Base-by-base conservation (phyloP, 2,113 vertebrate species). In the Trichechus manatus region DNA sequence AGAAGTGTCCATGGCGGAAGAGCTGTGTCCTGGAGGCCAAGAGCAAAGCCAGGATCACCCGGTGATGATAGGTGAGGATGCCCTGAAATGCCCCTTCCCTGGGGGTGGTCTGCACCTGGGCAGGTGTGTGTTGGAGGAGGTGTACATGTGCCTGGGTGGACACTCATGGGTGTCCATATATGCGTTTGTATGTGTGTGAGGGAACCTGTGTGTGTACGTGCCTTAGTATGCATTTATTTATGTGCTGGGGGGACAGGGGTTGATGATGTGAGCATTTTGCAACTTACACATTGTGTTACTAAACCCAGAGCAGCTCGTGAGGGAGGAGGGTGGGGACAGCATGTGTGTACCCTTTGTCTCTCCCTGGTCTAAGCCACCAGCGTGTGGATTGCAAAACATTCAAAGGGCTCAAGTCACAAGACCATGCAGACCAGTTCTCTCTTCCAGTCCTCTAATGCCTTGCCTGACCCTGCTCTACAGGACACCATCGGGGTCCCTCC, bases 31-130 rank as follows among this genome's bases (percentile, higher is more conserved):
- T 77, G 19, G 56, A 87, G 91, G 23, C 80, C 22, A 17, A 1
- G 6, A 1, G 8, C 56, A 56, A 89, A 42, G 11, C 47, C 89
- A 94, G 80, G 87, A 93, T 6, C 47, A 39, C 0, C 33, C 19
- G 29, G 9, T 20, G 47, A 22, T 44, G 36, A 25, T 50, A 74
- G 96, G 97, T 97, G 33, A 97, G 96, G 63, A 70, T 42, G 31
- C 47, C 39, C 33, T n/a, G 19, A 81, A 68, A 72, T 77, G 42
- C 25, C 9, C 27, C 29, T 42, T 78, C 31, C 61, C 66, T 85
- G 61, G 25, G 25, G 15, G 66, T 75, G 75, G 6, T 87, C 56
- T 42, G 6, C 13, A 27, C 42, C 22, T 90, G 39, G 20, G 75
- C 17, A 5, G 22, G 13, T 75, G 15, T 68, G 70, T 87, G 61